These are phyloP conservation scores for Triplophysa yarkandensis DNA, from an alignment of 2,797 vertebrate genomes.

Conservation along the genomic window DNA sequence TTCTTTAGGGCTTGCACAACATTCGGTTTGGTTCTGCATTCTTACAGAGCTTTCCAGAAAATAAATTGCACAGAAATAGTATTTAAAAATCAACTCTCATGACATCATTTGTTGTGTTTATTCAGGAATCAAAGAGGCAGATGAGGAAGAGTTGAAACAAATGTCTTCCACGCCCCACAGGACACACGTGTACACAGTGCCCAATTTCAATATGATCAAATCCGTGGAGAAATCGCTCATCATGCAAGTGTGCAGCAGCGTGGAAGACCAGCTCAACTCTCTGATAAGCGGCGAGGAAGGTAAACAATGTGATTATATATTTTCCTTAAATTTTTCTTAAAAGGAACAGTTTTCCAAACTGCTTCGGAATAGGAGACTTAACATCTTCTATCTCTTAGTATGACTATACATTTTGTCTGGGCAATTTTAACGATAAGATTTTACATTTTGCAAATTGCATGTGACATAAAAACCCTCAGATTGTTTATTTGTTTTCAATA, in stretches of 20 bases:
- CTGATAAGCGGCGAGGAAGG: constrained; percentile 91
- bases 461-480: no score
- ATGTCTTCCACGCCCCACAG: constrained; percentile 86
- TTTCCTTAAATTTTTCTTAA: no score
- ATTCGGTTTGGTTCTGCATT: constrained; percentile 9
- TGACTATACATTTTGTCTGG: no score
- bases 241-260: constrained; percentile 83
- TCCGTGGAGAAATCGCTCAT: constrained; percentile 85
- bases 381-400: no score
- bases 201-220: constrained; percentile 84
- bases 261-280: constrained; percentile 87
- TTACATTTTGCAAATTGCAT: no score
- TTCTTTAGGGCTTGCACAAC: background rate
- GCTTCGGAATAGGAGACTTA: no score
- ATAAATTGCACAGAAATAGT: background rate
- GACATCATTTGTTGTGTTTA: constrained; percentile 22
- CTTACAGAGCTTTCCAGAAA: background rate
- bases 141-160: constrained; percentile 85
- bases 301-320: no score
- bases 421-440: no score
- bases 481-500: no score
- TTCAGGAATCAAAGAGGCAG: constrained; percentile 87
- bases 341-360: no score
- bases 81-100: background rate
- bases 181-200: constrained; percentile 82